Conservation (phyloP, 2,797 vertebrate genomes). For the Propithecus deckenii region DNA sequence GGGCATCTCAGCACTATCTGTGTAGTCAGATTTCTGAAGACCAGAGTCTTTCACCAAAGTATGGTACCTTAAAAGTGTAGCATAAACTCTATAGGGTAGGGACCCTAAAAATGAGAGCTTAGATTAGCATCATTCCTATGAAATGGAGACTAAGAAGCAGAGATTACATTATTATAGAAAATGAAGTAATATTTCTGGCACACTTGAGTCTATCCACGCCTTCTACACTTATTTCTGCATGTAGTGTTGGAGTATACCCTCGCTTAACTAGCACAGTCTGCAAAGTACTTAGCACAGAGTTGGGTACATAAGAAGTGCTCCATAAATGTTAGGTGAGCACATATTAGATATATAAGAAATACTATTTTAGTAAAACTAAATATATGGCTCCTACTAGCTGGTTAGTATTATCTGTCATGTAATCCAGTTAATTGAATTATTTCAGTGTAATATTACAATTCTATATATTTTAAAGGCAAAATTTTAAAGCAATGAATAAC, state of each 20-base stretch:
- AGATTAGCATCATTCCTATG: neutral
- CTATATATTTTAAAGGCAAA: neutral
- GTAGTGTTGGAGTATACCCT: neutral
- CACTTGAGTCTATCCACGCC: neutral
- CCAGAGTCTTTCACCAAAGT: neutral
- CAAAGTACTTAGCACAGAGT: neutral
- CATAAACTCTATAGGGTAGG: neutral
- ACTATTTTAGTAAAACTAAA: neutral
- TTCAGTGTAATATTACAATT: neutral
- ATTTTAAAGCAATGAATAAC: neutral
- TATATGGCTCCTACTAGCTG: neutral
- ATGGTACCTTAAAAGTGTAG: neutral
- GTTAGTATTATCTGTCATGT: neutral
- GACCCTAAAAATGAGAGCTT: neutral
- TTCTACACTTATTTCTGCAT: neutral
- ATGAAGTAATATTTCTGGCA: neutral
- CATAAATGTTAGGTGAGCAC: neutral
- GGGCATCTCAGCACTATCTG: neutral
- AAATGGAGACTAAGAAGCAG: neutral
- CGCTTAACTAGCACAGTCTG: neutral
- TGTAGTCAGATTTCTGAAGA: neutral
- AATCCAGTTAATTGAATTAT: neutral
- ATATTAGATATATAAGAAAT: neutral
- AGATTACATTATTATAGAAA: neutral
- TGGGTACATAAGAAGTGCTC: neutral